Conservation (phyloP, 2,113 vertebrate genomes). For the Colius striatus region DNA sequence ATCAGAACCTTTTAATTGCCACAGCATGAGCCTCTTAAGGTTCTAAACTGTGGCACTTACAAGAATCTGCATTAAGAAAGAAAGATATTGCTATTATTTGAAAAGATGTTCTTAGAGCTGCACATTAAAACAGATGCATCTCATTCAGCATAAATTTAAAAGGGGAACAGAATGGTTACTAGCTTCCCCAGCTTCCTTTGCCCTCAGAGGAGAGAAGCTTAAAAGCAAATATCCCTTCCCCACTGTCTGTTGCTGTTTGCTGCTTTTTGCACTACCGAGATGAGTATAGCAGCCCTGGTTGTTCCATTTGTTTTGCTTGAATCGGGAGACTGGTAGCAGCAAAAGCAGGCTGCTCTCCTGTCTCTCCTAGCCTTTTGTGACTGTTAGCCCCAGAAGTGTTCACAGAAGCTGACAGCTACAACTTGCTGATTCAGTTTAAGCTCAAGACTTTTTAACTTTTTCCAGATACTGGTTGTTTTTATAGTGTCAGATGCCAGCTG, state of each 20-base stretch:
- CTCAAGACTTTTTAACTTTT: background rate
- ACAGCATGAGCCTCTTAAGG: background rate
- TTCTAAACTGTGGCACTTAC: background rate
- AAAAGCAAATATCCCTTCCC: background rate
- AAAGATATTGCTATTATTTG: background rate
- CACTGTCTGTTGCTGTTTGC: background rate
- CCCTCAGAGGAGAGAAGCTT: background rate
- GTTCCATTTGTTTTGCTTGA: background rate
- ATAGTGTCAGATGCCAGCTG: background rate
- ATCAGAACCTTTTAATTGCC: slow-evolving; percentile 46
- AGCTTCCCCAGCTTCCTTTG: background rate
- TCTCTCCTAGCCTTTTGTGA: background rate
- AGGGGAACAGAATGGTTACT: background rate
- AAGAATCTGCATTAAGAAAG: background rate
- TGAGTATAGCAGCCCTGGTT: background rate
- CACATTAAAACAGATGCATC: background rate
- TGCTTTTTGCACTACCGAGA: background rate
- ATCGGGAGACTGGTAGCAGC: background rate
- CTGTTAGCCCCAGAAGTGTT: background rate
- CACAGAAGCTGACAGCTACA: background rate
- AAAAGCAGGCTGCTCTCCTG: background rate
- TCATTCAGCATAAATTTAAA: background rate
- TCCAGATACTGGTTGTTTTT: background rate
- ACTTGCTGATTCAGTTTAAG: background rate
- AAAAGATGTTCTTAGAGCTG: background rate